Percentiles rank a stretch among this genome's conserved stretches.
Evolutionary conservation across 2,113 vertebrate species (phyloP).

Genomic region (Pollimyrus isidori): DNA sequence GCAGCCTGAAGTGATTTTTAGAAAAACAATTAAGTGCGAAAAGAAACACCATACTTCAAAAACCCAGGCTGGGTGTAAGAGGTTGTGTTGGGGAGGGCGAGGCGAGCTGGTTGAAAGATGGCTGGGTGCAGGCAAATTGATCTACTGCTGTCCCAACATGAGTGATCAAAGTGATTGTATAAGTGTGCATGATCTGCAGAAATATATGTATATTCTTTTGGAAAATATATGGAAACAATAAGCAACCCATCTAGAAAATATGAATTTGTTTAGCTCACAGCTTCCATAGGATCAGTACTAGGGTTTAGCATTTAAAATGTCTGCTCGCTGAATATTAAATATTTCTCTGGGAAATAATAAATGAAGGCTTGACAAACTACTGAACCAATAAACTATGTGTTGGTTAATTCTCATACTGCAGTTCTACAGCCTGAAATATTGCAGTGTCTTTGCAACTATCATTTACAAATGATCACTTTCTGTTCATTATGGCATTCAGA

Average conservation of each 20-base stretch:
- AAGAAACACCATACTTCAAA: neutral
- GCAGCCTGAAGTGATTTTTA: constrained; percentile 14
- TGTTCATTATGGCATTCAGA: neutral
- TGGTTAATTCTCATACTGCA: neutral
- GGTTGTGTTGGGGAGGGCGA: neutral
- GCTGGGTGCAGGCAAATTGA: neutral
- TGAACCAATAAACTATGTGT: neutral
- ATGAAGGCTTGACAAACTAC: neutral
- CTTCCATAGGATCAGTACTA: neutral
- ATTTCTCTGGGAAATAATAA: neutral
- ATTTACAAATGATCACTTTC: neutral
- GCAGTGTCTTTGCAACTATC: neutral
- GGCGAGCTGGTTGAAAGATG: neutral
- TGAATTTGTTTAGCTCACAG: neutral
- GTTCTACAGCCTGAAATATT: neutral
- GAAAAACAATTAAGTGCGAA: neutral
- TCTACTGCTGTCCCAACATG: neutral
- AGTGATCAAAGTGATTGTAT: neutral
- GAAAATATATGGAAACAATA: neutral
- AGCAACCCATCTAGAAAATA: neutral
- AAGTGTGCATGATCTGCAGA: neutral
- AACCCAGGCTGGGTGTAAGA: neutral
- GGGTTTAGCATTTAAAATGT: neutral
- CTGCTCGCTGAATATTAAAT: neutral
- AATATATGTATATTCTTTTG: neutral